Evolutionary conservation across 2,113 vertebrate species (phyloP).

Genomic region (Ia io): DNA sequence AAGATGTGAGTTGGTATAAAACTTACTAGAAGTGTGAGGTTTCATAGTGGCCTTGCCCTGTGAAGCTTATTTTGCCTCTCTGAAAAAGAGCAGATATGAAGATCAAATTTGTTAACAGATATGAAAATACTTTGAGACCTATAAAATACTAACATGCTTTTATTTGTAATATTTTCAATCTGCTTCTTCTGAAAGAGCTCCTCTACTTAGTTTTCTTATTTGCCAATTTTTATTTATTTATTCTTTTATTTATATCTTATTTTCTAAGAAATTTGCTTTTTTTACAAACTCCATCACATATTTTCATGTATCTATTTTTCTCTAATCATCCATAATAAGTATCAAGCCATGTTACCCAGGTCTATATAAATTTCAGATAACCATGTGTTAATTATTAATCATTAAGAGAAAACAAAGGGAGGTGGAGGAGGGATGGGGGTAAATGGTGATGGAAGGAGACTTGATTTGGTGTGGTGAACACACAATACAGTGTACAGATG

Average conservation of each 20-base stretch:
- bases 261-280: neutral
- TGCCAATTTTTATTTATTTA: neutral
- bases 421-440: neutral
- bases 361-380: neutral
- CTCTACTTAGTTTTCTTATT: neutral
- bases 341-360: neutral
- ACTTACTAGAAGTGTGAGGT: neutral
- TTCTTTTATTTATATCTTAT: neutral
- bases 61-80: too few species aligned
- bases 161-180: neutral
- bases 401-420: neutral
- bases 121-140: neutral
- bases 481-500: neutral
- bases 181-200: neutral
- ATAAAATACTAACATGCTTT: neutral
- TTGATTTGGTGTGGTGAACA: neutral
- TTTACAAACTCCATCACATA: neutral
- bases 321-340: neutral
- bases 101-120: neutral
- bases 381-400: neutral
- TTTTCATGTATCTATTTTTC: neutral
- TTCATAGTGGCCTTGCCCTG: neutral
- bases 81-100: neutral
- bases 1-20: neutral
- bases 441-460: neutral